These are phyloP conservation scores for Gymnogyps californianus DNA, from an alignment of 2,113 vertebrate species.

Conservation along the genomic window DNA sequence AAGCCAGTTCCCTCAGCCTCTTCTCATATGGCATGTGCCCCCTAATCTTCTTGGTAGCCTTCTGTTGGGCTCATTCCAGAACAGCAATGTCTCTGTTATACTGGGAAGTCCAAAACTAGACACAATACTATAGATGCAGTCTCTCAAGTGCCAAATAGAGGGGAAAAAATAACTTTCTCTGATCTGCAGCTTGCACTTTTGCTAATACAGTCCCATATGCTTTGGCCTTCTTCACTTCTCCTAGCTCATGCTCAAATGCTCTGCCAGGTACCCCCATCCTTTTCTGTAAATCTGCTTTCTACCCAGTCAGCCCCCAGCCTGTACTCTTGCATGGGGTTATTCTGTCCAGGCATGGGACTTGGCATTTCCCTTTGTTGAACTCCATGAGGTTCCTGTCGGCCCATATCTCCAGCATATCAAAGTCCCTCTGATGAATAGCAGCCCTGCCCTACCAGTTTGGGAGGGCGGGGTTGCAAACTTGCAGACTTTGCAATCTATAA, in stretches of 20 bases:
- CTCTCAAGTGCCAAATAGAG: not conserved
- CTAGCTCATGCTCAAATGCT: not conserved
- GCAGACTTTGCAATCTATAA: not conserved
- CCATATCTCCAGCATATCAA: not conserved
- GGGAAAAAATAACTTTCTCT: not conserved
- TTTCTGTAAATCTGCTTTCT: not conserved
- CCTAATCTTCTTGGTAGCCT: not conserved
- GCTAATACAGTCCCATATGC: not conserved
- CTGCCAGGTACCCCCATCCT: not conserved
- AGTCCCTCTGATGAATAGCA: not conserved
- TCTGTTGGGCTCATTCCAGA: not conserved
- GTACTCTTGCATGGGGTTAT: not conserved
- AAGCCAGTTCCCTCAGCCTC: not conserved
- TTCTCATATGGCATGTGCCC: not conserved
- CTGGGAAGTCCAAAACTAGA: not conserved
- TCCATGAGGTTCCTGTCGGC: not conserved
- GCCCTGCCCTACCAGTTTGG: not conserved
- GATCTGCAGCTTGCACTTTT: not conserved
- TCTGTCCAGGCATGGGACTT: not conserved
- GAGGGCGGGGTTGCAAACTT: not conserved
- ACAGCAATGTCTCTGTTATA: not conserved
- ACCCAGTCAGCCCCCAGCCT: not conserved
- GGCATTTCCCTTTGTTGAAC: not conserved
- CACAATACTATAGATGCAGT: not conserved
- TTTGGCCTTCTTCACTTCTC: not conserved